A percentile compares a stretch with the other conserved stretches of the same genome.
These are phyloP conservation scores for Caenorhabditis virilis DNA, from an alignment of 2,888 invertebrate species.

Conservation along the genomic window DNA sequence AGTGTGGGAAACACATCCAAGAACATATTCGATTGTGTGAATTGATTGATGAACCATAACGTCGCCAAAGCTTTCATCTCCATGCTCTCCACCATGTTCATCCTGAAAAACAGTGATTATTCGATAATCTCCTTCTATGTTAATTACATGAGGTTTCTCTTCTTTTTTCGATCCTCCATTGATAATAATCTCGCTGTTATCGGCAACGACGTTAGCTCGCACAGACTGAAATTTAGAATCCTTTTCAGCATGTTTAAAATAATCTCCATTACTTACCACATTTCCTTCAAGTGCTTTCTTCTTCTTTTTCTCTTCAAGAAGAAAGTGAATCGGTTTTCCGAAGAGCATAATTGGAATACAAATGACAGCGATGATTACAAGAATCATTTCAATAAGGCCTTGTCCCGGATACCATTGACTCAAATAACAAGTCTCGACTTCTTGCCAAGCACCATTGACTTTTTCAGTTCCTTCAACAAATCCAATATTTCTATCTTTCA, in stretches of 20 bases:
- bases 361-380: constrained; percentile 68
- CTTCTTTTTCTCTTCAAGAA: constrained; percentile 63
- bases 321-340: constrained; percentile 65
- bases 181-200: constrained; percentile 63
- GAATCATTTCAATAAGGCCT: constrained; percentile 67
- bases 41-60: constrained; percentile 82
- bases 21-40: constrained; percentile 47
- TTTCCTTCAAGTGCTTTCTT: constrained; percentile 56
- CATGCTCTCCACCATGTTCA: constrained; percentile 33
- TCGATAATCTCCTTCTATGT: no score
- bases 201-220: constrained; percentile 63
- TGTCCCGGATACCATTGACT: constrained; percentile 69
- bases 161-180: constrained; percentile 56
- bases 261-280: constrained; percentile 36
- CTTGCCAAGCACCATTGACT: constrained; percentile 24
- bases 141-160: constrained; percentile 12
- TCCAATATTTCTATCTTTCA: constrained; percentile 45
- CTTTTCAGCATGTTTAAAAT: not conserved
- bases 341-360: constrained; percentile 68
- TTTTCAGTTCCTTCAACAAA: constrained; percentile 32
- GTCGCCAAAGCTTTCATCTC: constrained; percentile 76
- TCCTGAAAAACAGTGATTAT: constrained; percentile 5
- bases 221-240: constrained; percentile 51
- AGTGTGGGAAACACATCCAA: constrained; percentile 68
- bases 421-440: constrained; percentile 52